Evolutionary conservation across 1,140 invertebrate species (phyloP).

Genomic region (Lepidotrigona ventralis): DNA sequence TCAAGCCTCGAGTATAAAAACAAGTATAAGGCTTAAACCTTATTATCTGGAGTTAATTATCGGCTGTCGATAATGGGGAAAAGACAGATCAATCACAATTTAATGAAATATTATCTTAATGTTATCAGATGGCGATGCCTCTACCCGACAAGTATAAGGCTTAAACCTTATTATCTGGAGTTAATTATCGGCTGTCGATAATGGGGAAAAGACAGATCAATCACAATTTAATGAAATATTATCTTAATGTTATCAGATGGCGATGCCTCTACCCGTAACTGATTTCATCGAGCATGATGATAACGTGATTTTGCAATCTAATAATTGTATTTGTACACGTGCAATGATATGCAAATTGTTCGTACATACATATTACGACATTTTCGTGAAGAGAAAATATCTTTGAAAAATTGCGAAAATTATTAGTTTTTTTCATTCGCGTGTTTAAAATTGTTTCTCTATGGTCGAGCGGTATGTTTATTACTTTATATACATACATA

Average conservation of each 20-base stretch:
- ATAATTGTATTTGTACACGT: no score
- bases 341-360: no score
- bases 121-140: no score
- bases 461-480: no score
- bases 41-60: not conserved
- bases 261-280: no score
- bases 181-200: not conserved
- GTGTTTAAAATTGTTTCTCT: no score
- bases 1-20: not conserved
- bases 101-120: not conserved
- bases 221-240: not conserved
- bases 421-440: no score
- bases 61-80: not conserved
- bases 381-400: no score
- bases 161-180: not conserved
- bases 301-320: no score
- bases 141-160: not conserved
- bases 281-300: not conserved
- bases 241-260: not conserved
- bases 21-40: not conserved
- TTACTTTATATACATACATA: no score
- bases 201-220: not conserved
- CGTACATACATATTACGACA: no score
- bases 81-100: not conserved
- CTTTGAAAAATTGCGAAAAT: no score